Percentiles rank a stretch among this genome's conserved stretches.
These are phyloP conservation scores for Maccullochella peelii DNA, from an alignment of 2,113 vertebrate species.

Conservation along the genomic window DNA sequence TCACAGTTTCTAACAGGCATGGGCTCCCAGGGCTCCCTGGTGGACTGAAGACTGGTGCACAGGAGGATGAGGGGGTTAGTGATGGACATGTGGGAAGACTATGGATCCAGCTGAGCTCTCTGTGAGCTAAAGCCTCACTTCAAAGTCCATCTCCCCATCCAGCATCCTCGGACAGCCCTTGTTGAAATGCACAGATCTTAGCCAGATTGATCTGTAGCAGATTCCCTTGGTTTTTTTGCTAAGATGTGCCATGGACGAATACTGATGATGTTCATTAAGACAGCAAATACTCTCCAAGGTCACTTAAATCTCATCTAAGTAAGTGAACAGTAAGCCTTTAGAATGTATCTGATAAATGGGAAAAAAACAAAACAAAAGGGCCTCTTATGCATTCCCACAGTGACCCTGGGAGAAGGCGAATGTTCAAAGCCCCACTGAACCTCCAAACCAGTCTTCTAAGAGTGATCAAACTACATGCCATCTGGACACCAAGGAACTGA, in stretches of 20 bases:
- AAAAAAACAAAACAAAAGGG: constrained; percentile 39
- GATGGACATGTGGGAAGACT: constrained; percentile 73
- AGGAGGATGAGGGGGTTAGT: constrained; percentile 63
- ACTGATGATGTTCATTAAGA: constrained; percentile 63
- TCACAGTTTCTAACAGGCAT: constrained; percentile 61
- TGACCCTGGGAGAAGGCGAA: constrained; percentile 21
- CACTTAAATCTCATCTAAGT: constrained; percentile 36
- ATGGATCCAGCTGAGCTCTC: constrained; percentile 65
- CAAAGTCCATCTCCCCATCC: constrained; percentile 70
- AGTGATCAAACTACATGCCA: constrained; percentile 55
- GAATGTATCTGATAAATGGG: constrained; percentile 34
- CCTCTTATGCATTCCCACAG: constrained; percentile 38
- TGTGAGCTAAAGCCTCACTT: constrained; percentile 73
- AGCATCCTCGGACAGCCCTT: constrained; percentile 52
- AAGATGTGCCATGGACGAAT: constrained; percentile 64
- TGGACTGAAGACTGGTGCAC: constrained; percentile 45
- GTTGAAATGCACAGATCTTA: constrained; percentile 61
- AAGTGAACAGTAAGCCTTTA: constrained; percentile 35
- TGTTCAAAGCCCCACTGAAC: constrained; percentile 27
- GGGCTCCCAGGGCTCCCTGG: constrained; percentile 42
- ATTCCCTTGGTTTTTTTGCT: constrained; percentile 66
- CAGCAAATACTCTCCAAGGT: constrained; percentile 61
- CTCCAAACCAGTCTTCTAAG: constrained; percentile 28
- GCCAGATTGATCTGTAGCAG: constrained; percentile 68
- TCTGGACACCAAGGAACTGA: constrained; percentile 55